phyloP scores from a whole-genome alignment of 30 jellyfish, hydroid and myxozoan genomes.

The Mastigias papua region DNA sequence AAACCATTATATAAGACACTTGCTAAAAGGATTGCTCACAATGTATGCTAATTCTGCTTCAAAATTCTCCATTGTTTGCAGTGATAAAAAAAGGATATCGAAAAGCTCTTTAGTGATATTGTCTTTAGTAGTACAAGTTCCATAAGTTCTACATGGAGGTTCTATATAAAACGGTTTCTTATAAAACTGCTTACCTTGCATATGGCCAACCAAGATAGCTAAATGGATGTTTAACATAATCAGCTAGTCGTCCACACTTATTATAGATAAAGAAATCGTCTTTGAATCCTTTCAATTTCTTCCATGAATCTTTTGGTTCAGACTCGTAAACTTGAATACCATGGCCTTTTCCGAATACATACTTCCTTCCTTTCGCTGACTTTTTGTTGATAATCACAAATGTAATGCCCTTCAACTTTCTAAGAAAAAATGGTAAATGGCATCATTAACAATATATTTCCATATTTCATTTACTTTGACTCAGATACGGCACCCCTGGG shows the following conservation, averaged over 20 bases:
- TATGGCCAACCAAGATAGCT: slow-evolving; percentile 56
- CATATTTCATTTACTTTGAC: too few species aligned
- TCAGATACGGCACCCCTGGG: too few species aligned
- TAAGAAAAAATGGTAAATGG: background rate
- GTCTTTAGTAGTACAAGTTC: too few species aligned
- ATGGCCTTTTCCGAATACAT: background rate
- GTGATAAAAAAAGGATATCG: too few species aligned
- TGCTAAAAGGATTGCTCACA: too few species aligned
- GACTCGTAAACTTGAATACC: slow-evolving; percentile 51
- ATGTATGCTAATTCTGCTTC: too few species aligned
- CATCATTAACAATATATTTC: background rate
- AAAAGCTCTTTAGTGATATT: too few species aligned
- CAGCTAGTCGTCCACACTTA: slow-evolving; percentile 58
- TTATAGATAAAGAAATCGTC: slow-evolving; percentile 55
- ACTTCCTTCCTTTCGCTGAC: slow-evolving; percentile 16
- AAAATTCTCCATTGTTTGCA: too few species aligned
- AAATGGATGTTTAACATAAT: slow-evolving; percentile 13
- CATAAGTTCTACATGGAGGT: too few species aligned
- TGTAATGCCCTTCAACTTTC: slow-evolving; percentile 30
- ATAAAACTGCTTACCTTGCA: slow-evolving; percentile 40
- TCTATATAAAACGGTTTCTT: too few species aligned
- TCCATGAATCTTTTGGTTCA: slow-evolving; percentile 31
- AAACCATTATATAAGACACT: too few species aligned
- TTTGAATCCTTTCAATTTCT: slow-evolving; percentile 34
- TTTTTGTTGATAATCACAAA: slow-evolving; percentile 44